Evolutionary conservation across 2,888 invertebrate genomes (phyloP), one percentile per base, ranked within the genome.

Genomic region (Chrysotoxum bicinctum): DNA sequence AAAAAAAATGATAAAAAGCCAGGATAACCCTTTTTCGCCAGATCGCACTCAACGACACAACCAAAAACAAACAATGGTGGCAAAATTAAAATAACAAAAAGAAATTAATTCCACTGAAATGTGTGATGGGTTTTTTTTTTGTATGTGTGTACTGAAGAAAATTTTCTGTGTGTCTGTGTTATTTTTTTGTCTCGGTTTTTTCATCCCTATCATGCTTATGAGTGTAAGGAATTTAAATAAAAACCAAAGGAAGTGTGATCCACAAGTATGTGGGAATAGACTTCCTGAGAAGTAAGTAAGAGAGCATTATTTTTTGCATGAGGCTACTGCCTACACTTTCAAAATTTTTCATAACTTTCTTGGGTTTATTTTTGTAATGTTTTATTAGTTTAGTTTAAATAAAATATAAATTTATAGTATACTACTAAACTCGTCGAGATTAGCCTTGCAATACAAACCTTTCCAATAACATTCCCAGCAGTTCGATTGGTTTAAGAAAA

Each of bases 51-150:
- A 21, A 56, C 32, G 3, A 10, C 1, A 56, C 19, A 56, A 56
- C 26, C 8, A 58, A 73, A 56, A 66, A 35, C 26, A 64, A 54
- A 72, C 30, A 66, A 66, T 66, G 54, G 14, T 50, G 23, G 40
- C 8, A 72, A 60, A 72, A 72, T 72, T 78, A 56, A 66, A 64
- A 66, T 66, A 66, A 73, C 21, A 35, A 45, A 32, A 26, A 77
- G 21, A 30, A 26, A 72, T 30, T n/a, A n/a, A 74, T 66, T 64
- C 66, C 64, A 50, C 7, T 30, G 48, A 54, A 21, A 66, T 35
- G 19, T 30, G 45, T 48, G 56, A 30, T 43, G 1, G 7, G 52
- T 62, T 45, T 50, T 16, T 19, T 37, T 50, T 69, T 43, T 5
- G 16, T 16, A 2, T 19, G 9, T 9, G 21, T 1, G 6, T 52